Conservation (phyloP, 2,113 vertebrate genomes). For the Anseranas semipalmata region DNA sequence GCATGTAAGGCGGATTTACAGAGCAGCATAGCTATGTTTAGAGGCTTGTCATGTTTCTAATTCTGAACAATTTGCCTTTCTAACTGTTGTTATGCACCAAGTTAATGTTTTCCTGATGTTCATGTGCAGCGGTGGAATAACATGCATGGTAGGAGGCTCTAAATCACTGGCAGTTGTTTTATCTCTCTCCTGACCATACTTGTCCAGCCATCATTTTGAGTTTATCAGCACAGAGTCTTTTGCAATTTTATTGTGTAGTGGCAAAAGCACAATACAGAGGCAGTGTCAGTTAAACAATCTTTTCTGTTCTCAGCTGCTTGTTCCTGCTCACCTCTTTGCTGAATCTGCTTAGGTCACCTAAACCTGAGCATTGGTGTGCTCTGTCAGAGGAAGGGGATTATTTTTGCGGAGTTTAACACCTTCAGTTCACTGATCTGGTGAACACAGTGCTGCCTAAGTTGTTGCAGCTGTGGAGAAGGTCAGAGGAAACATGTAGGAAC, state of each 20-base stretch:
- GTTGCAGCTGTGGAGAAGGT: neutral
- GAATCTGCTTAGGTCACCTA: neutral
- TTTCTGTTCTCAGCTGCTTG: neutral
- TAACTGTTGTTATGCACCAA: neutral
- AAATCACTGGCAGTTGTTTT: neutral
- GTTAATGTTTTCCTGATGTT: neutral
- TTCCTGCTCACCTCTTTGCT: neutral
- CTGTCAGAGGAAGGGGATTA: neutral
- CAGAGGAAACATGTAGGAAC: neutral
- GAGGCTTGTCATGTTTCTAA: neutral
- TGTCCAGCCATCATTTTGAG: neutral
- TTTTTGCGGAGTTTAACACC: neutral
- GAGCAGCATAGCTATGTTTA: neutral
- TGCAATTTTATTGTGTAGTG: neutral
- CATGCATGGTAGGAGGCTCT: neutral
- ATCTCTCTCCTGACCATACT: neutral
- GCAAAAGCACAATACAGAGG: neutral
- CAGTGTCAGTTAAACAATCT: neutral
- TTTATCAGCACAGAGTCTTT: conserved; percentile 10
- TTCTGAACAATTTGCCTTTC: neutral
- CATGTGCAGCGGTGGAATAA: neutral
- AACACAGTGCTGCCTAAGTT: neutral
- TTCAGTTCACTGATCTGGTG: neutral
- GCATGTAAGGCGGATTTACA: neutral
- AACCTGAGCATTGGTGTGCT: neutral